Evolutionary conservation across 2,888 invertebrate species (phyloP), one percentile per base, ranked within the genome.

Genomic region (Stenchaetothrips biformis): DNA sequence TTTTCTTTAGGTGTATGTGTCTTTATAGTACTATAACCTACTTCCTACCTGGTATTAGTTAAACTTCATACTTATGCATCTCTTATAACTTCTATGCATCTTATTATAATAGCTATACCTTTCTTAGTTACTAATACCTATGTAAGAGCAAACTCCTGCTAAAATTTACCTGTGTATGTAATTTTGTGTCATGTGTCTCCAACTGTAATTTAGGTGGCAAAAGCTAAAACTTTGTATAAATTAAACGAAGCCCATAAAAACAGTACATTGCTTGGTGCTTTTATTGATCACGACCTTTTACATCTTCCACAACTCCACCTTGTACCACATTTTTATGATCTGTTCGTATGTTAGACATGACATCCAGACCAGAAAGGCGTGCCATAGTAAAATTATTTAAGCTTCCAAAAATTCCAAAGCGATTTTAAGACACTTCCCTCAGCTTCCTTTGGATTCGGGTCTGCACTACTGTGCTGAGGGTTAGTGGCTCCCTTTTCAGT

Each of bases 181-280:
- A 74, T 74, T 74, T 74, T 74, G 67, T 74, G 67, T 74, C 67
- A 74, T 74, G 67, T 74, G 67, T 74, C 67, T 74, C 67, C 67
- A 74, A 74, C 67, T 74, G 67, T 74, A 74, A 74, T n/a, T 74
- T 74, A 74, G 67, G 67, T 74, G 67, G 67, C 67, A 74, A 25
- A 74, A 74, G 67, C 67, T 74, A 74, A 74, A 74, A 74, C 67
- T 74, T 74, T 74, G 67, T 74, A 74, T 74, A 74, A 74, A 74
- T 74, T 74, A 74, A 67, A 74, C 11, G 67, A 74, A 74, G 67
- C 25, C 67, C 67, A 74, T 74, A 74, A 74, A 74, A 74, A 74
- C 67, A 74, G 67, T 74, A 67, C n/a, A 25, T 25, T 11, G 25
- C 9, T 74, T 9, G 7, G 7, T 74, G 21, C 25, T 74, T 25